Evolutionary conservation across 2,888 invertebrate genomes (phyloP).

Genomic region (Petrolisthes cinctipes): DNA sequence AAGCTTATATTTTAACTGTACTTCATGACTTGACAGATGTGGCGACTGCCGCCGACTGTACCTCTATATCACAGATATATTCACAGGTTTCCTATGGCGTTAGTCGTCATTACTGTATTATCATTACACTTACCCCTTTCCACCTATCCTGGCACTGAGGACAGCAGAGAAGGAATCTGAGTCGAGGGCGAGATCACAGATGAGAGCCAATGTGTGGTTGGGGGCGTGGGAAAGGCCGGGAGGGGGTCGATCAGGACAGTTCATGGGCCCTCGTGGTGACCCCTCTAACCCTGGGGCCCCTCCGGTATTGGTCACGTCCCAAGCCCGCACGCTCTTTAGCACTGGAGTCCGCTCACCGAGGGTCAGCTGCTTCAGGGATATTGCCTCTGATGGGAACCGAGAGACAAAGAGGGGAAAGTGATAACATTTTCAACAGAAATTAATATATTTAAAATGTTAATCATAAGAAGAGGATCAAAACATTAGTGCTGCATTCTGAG

Average conservation of each 20-base stretch:
- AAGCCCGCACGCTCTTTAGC: constrained; percentile 69
- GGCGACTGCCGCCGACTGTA: not conserved
- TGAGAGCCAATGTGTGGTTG: constrained; percentile 71
- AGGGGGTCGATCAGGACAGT: constrained; percentile 66
- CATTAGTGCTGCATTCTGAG: no score
- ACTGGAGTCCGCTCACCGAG: constrained; percentile 71
- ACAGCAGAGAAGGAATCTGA: constrained; percentile 74
- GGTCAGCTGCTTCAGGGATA: constrained; percentile 72
- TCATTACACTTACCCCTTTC: constrained; percentile 69
- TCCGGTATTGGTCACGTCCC: constrained; percentile 68
- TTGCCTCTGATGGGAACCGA: constrained; percentile 69
- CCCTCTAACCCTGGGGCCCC: constrained; percentile 67
- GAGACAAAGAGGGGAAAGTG: not conserved
- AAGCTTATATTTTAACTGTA: no score
- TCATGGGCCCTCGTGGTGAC: constrained; percentile 68
- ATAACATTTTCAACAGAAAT: not conserved
- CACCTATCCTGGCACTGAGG: constrained; percentile 71
- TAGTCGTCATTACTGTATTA: not conserved
- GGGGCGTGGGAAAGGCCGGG: constrained; percentile 51
- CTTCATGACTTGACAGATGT: no score
- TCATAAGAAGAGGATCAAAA: no score
- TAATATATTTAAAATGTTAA: no score
- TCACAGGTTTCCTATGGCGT: not conserved
- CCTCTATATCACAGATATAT: not conserved
- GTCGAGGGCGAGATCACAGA: constrained; percentile 72